These are phyloP conservation scores for Nasonovia ribisnigri DNA, from an alignment of 2,888 invertebrate species.

Conservation along the genomic window DNA sequence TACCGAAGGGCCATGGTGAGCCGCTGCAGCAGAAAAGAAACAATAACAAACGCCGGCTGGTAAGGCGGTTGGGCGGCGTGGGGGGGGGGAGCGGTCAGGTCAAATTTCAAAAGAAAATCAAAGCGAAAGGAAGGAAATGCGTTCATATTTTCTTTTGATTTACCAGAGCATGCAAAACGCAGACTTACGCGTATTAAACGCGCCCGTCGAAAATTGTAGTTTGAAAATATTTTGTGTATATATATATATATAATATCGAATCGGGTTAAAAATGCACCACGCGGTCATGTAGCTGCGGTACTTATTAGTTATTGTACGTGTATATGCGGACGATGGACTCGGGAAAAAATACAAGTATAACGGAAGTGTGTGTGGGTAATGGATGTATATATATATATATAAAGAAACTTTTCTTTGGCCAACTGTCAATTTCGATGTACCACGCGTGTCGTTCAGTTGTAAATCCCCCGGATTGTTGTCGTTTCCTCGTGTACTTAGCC, in stretches of 20 bases:
- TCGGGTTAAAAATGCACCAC: background rate
- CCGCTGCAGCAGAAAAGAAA: constrained; percentile 20
- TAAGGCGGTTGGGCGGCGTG: background rate
- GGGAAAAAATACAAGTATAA: background rate
- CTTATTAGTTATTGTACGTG: background rate
- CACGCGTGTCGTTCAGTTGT: background rate
- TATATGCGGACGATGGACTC: background rate
- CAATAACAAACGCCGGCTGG: constrained; percentile 37
- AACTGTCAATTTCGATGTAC: constrained; percentile 42
- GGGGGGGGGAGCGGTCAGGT: background rate
- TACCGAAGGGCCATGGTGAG: constrained; percentile 14
- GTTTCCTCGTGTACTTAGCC: constrained; percentile 5
- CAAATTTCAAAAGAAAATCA: constrained; percentile 61
- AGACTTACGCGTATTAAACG: constrained; percentile 11
- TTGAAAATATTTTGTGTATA: background rate
- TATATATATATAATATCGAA: background rate
- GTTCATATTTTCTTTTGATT: constrained; percentile 50
- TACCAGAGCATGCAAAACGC: constrained; percentile 35
- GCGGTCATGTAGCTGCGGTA: background rate
- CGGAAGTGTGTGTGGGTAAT: background rate
- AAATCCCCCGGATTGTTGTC: constrained; percentile 25
- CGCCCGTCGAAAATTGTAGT: constrained; percentile 1
- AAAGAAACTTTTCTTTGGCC: constrained; percentile 36
- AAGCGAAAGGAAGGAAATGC: background rate
- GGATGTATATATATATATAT: constrained; percentile 2